Evolutionary conservation across 1,140 invertebrate genomes (phyloP).

Genomic region (Papilio aristodemus): DNA sequence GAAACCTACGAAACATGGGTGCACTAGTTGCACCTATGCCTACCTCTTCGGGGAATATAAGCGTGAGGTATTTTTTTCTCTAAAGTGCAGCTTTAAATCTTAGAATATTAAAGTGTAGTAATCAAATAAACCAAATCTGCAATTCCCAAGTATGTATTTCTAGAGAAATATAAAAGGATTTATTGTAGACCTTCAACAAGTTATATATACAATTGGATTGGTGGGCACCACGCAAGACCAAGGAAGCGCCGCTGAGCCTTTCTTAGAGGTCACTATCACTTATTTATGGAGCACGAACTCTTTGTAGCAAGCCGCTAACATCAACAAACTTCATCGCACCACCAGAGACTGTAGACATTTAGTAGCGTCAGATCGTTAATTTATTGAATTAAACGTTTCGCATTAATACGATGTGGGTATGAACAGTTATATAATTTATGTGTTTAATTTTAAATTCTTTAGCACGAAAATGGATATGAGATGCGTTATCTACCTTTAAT

Average conservation of each 20-base stretch:
- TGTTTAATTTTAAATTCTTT: background rate
- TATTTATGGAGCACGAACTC: slow-evolving; percentile 68
- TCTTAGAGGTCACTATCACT: slow-evolving; percentile 27
- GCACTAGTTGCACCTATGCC: no score
- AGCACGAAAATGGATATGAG: no score
- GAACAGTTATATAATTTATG: background rate
- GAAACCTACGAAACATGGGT: no score
- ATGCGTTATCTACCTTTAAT: no score
- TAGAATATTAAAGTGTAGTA: no score
- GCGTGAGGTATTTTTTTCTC: no score
- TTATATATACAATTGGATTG: slow-evolving; percentile 1
- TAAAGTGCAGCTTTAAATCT: no score
- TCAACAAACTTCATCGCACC: slow-evolving; percentile 45
- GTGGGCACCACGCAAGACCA: slow-evolving; percentile 3
- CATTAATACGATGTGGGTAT: background rate
- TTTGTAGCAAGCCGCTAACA: slow-evolving; percentile 52
- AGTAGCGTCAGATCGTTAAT: slow-evolving; percentile 21
- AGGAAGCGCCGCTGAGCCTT: slow-evolving; percentile 11
- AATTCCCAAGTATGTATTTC: no score
- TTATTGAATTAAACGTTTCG: slow-evolving; percentile 24
- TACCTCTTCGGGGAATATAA: no score
- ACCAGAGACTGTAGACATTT: slow-evolving; percentile 40
- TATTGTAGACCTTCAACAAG: slow-evolving; percentile 17
- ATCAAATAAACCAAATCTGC: background rate
- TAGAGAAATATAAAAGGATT: no score